Evolutionary conservation across 2,797 vertebrate genomes (phyloP), one percentile per base, ranked within the genome.

Genomic region (Megalops cyprinoides): DNA sequence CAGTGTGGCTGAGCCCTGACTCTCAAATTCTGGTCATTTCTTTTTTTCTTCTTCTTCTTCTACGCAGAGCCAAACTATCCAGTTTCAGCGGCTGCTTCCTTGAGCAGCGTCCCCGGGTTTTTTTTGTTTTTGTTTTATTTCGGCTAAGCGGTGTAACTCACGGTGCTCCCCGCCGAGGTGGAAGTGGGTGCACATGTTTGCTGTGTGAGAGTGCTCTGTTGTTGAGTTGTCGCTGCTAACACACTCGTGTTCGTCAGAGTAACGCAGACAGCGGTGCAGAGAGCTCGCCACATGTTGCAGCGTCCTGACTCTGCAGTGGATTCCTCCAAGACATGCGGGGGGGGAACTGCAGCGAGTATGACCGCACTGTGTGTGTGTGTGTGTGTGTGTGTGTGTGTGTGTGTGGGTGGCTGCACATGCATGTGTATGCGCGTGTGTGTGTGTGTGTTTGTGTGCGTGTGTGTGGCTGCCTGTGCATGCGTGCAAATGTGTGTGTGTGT

Each of bases 91-190:
- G 71, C 15, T 8, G 71, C 44, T 74, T 37, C 44, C 71, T 31
- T 28, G 71, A 9, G 44, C 14, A 10, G 7, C 28, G 23, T 74
- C 9, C 28, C n/a, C 42, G 6, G 25, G 44, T 20, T 74, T 46
- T 74, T 56, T 74, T 46, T 49, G 25, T 48, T 25, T 74, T 48
- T 46, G 46, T 56, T 74, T 46, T 49, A 48, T 48, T 25, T 74
- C 28, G 48, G 42, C 25, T 18, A 74, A 28, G 18, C 74, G 42
- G 42, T 48, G 23, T 74, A 12, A 74, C 48, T 74, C 71, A 48
- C 18, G 18, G 49, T 28, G 23, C 20, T 23, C 67, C 14, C 12
- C 23, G 7, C 67, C 23, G 37, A 44, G n/a, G 44, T 48, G 69
- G 20, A 74, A 28, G 23, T 14, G 28, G 25, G 46, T 74, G 23